These are phyloP conservation scores for Hydropotes inermis DNA, from an alignment of 2,113 vertebrate genomes.

Conservation along the genomic window DNA sequence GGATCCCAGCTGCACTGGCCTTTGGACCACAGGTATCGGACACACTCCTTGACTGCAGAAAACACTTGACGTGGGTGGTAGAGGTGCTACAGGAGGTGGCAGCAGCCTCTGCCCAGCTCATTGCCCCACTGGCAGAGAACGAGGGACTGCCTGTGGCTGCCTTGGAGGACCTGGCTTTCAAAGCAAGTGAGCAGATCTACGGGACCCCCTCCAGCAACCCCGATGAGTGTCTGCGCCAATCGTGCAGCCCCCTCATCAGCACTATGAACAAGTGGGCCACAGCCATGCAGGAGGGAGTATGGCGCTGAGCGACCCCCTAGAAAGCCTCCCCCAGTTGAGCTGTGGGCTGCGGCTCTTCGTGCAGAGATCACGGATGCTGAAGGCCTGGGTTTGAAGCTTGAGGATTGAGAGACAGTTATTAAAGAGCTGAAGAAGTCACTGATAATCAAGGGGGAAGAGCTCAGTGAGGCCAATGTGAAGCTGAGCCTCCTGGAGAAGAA, in stretches of 20 bases:
- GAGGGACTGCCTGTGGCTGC: slow-evolving; percentile 89
- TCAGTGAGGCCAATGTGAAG: slow-evolving; percentile 93
- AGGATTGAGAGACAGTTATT: slow-evolving; percentile 96
- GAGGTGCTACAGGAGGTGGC: slow-evolving; percentile 97
- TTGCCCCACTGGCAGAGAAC: slow-evolving; percentile 91
- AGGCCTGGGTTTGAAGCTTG: slow-evolving; percentile 94
- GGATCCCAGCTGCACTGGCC: slow-evolving; percentile 90
- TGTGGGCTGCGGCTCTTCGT: slow-evolving; percentile 89
- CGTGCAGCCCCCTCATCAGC: slow-evolving; percentile 91
- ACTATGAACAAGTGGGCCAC: slow-evolving; percentile 99
- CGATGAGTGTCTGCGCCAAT: slow-evolving; percentile 93
- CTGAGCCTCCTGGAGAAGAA: slow-evolving; percentile 98
- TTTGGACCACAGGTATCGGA: slow-evolving; percentile 93
- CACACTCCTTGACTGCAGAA: slow-evolving; percentile 93
- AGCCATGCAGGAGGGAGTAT: slow-evolving; percentile 97
- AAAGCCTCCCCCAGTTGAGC: slow-evolving; percentile 88
- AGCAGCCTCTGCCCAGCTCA: slow-evolving; percentile 92
- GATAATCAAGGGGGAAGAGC: slow-evolving; percentile 98
- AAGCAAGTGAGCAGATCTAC: slow-evolving; percentile 96
- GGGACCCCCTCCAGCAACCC: slow-evolving; percentile 88
- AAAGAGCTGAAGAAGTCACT: slow-evolving; percentile 98
- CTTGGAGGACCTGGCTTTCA: slow-evolving; percentile 94
- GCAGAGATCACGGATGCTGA: slow-evolving; percentile 97
- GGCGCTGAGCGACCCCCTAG: slow-evolving; percentile 90
- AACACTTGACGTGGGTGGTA: slow-evolving; percentile 96